Percentiles rank a stretch among this genome's conserved stretches.
Evolutionary conservation across 2,113 vertebrate genomes (phyloP).

Genomic region (Micromys minutus): DNA sequence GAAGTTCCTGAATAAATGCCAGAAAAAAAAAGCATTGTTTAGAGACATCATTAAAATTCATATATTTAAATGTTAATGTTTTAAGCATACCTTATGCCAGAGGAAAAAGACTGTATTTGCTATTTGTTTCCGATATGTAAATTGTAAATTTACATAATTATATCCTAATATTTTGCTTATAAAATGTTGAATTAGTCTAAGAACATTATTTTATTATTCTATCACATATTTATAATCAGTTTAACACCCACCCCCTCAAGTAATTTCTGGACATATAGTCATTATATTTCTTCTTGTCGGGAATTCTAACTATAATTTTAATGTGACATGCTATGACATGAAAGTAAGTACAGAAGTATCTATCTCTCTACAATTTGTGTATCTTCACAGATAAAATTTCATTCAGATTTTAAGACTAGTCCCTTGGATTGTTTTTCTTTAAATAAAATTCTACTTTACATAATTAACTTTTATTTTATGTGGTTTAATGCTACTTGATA

Average conservation of each 20-base stretch:
- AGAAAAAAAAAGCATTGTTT: conserved; percentile 59
- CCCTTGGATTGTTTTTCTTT: conserved; percentile 8
- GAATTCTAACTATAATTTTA: neutral
- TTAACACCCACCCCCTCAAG: conserved; percentile 16
- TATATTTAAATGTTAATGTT: conserved; percentile 75
- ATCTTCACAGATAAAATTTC: neutral
- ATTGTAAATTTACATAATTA: conserved; percentile 62
- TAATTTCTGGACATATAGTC: conserved; percentile 38
- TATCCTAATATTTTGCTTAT: conserved; percentile 72
- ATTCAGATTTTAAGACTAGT: conserved; percentile 6
- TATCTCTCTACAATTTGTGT: neutral
- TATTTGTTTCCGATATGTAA: conserved; percentile 70
- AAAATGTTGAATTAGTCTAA: conserved; percentile 61
- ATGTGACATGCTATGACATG: neutral
- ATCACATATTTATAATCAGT: conserved; percentile 35
- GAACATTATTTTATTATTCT: conserved; percentile 49
- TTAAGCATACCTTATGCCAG: conserved; percentile 66
- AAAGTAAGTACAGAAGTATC: neutral
- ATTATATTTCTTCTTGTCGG: neutral
- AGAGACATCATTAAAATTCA: conserved; percentile 70
- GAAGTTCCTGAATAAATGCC: conserved; percentile 46
- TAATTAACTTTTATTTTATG: conserved; percentile 18
- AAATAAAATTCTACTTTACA: conserved; percentile 31
- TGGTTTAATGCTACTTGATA: neutral
- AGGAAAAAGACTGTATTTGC: conserved; percentile 54